Conservation (phyloP, 2,113 vertebrate species). For the Epinephelus moara region DNA sequence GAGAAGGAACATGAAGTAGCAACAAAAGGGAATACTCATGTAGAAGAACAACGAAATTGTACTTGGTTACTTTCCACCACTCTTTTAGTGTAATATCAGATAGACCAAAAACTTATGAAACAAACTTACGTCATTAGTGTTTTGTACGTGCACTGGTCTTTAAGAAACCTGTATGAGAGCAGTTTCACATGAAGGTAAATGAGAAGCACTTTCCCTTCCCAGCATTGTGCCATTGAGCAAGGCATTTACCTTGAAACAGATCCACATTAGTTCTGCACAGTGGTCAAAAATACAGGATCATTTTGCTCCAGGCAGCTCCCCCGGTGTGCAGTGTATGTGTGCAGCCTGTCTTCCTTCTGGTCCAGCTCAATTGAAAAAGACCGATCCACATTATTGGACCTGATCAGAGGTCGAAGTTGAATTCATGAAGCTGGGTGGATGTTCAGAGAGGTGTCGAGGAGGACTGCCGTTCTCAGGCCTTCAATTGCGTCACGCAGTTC, state of each 20-base stretch:
- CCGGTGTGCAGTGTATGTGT: slow-evolving; percentile 27
- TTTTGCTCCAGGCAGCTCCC: slow-evolving; percentile 28
- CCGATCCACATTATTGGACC: slow-evolving; percentile 40
- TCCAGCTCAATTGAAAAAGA: slow-evolving; percentile 39
- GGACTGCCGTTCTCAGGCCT: slow-evolving; percentile 65
- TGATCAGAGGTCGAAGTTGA: slow-evolving; percentile 43
- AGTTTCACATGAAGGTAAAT: slow-evolving; percentile 2
- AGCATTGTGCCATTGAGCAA: slow-evolving; percentile 24
- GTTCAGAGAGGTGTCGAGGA: slow-evolving; percentile 50
- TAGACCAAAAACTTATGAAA: neutral
- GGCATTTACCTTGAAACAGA: slow-evolving; percentile 13
- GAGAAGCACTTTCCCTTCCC: neutral
- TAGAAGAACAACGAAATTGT: neutral
- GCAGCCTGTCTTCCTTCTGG: slow-evolving; percentile 27
- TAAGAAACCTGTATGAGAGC: neutral
- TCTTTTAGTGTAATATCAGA: neutral
- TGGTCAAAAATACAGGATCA: slow-evolving; percentile 38
- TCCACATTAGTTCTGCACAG: slow-evolving; percentile 62
- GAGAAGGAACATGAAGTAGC: neutral
- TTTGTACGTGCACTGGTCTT: neutral
- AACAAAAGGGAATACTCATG: neutral
- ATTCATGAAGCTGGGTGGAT: slow-evolving; percentile 42
- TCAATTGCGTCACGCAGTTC: slow-evolving; percentile 55
- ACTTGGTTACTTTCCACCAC: neutral
- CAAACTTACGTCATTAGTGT: neutral